phyloP scores from a whole-genome alignment of 2,888 invertebrate species.

The Trichogramma dendrolimi region DNA sequence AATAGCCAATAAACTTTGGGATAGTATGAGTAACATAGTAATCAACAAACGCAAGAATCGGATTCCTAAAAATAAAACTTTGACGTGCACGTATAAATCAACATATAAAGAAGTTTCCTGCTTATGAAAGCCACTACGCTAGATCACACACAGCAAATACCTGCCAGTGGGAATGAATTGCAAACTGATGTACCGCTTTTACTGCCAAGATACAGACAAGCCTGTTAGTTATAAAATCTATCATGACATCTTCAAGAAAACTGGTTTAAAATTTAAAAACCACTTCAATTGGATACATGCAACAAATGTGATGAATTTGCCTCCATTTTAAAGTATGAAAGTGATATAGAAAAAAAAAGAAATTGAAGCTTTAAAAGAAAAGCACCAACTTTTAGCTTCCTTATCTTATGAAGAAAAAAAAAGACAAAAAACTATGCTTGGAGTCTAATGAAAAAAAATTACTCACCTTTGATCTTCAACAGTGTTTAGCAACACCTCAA shows the following conservation, averaged over 20 bases:
- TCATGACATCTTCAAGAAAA: constrained; percentile 1
- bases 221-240: constrained; percentile 14
- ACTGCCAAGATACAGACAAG: background rate
- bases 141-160: constrained; percentile 22
- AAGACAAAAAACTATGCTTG: no score
- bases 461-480: background rate
- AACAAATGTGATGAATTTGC: constrained; percentile 7
- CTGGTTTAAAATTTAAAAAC: constrained; percentile 19
- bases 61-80: constrained; percentile 18
- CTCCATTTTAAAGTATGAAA: no score
- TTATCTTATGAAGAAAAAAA: no score
- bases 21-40: background rate
- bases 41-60: constrained; percentile 13
- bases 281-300: constrained; percentile 12
- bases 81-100: constrained; percentile 6
- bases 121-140: constrained; percentile 26
- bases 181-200: constrained; percentile 16
- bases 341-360: no score
- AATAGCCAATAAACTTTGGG: constrained; percentile 12
- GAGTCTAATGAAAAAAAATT: no score
- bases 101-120: constrained; percentile 21
- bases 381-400: no score
- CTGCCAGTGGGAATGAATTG: constrained; percentile 15
- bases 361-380: no score
- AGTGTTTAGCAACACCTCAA: background rate